Base-by-base conservation (phyloP, 2,888 invertebrate species). In the Malthinus flaveolus region DNA sequence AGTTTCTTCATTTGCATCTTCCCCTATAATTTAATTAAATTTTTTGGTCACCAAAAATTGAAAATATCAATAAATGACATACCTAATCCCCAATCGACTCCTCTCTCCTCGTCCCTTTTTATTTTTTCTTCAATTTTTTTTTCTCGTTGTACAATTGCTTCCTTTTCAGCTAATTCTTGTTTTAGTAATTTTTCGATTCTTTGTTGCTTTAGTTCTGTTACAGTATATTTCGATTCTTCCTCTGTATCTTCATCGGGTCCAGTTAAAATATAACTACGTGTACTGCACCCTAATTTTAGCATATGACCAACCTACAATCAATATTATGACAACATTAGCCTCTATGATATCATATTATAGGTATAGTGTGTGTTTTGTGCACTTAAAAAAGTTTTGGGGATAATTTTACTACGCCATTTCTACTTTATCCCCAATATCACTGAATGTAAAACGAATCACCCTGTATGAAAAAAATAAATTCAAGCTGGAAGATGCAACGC, bases 21-120 rank as follows among this genome's bases (percentile, higher is more conserved):
- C 95, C 3, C 84, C 87, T 86, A 67, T 4, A 10, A 35, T 35
- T 35, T 35, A 7, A 35, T 35, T 5, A 23, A 23, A 5, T 23
- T 23, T 23, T 23, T 23, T 23, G n/a, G n/a, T n/a, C n/a, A n/a
- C n/a, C n/a, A n/a, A n/a, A 39, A 39, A 11, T 39, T 39, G 1
- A 3, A 8, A 8, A 39, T 12, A 39, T 39, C 3, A 8, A 9
- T 8, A 35, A 37, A 13, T 9, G 7, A 69, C 79, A 75, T 72
- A 86, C 91, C 88, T 89, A 97, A 92, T 67, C 97, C 97, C 97
- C 97, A 97, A 73, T 88, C 87, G 62, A 95, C 88, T 3, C 95
- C 95, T 63, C 86, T 85, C 32, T 86, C 85, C 67, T 81, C 83
- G 62, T 83, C 81, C 63, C 79, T 81, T 45, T 81, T 80, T 49